Evolutionary conservation across 2,113 vertebrate genomes (phyloP), one percentile per base, ranked within the genome.

Genomic region (Chionis minor): DNA sequence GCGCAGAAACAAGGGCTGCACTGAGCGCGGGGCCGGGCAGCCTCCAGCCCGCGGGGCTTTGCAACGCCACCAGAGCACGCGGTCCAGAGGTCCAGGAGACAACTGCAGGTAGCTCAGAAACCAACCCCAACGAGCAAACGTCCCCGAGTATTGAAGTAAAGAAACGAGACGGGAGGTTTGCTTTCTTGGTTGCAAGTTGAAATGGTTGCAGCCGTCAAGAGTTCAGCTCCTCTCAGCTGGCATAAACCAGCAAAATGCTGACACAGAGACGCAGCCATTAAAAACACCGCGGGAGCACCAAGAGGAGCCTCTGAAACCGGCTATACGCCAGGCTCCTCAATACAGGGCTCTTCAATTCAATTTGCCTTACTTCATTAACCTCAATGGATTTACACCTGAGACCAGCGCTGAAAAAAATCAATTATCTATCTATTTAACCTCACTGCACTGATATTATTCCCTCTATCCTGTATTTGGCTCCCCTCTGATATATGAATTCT

Each of bases 301-400:
- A 3, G 7, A 62, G 28, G 19, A 70, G 78, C 30, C 51, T 45
- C 44, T 73, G 91, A 65, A 33, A 35, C 26, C 16, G 7, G 33
- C 81, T 15, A 0, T 0, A 1, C 3, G n/a, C 84, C 78, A 92
- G 73, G 72, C 62, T 81, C 11, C 20, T 66, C 67, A 58, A 51
- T 26, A 28, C 55, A 63, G 59, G 51, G 42, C 73, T 77, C 49
- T 47, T 52, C 74, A 52, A 21, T 61, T 90, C 82, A 54, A 35
- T 93, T 72, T 85, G 71, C 54, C 54, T 88, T 75, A 72, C 86
- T 86, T 90, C 91, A 94, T 93, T 93, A 95, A 77, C 86, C 75
- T 73, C 80, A 30, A 73, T 45, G 85, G 63, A 93, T 70, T 85
- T 86, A 73, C 79, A 94, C 32, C 40, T 1, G 0, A 90, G 80